Percentiles rank a stretch among this genome's conserved stretches.
Evolutionary conservation across 1,140 invertebrate genomes (phyloP).

Genomic region (Coboldia fuscipes): DNA sequence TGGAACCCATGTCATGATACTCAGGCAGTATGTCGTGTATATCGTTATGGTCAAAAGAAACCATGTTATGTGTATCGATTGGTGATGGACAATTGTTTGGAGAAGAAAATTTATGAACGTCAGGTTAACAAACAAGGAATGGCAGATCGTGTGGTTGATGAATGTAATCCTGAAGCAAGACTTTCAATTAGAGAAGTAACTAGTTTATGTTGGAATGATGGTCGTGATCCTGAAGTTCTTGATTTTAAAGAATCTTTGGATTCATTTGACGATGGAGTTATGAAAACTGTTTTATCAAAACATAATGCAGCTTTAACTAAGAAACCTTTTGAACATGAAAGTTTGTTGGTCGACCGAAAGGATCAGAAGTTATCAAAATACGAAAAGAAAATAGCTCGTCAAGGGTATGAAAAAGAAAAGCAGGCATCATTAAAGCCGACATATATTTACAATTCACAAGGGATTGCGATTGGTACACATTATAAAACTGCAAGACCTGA

Average conservation of each 20-base stretch:
- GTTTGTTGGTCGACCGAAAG: conserved; percentile 82
- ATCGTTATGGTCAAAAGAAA: conserved; percentile 89
- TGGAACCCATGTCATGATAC: conserved; percentile 99
- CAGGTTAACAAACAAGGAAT: conserved; percentile 97
- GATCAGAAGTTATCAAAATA: conserved; percentile 87
- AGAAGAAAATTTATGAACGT: conserved; percentile 94
- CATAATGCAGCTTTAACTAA: conserved; percentile 53
- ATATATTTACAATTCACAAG: conserved; percentile 1
- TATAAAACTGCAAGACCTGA: neutral
- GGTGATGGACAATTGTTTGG: conserved; percentile 90
- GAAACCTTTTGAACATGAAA: conserved; percentile 93
- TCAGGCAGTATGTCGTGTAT: conserved; percentile 94
- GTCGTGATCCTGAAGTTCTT: conserved; percentile 56
- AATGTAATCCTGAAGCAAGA: conserved; percentile 91
- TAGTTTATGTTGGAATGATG: conserved; percentile 79
- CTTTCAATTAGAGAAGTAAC: conserved; percentile 87
- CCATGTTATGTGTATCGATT: conserved; percentile 89
- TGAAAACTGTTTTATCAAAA: conserved; percentile 46
- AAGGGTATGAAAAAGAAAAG: conserved; percentile 87
- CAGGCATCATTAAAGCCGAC: conserved; percentile 46
- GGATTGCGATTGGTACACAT: too few relatives aligned
- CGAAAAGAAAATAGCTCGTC: conserved; percentile 81
- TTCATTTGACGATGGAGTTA: conserved; percentile 58
- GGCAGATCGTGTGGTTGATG: conserved; percentile 93
- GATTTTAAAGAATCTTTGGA: conserved; percentile 47